Percentiles rank a stretch among this genome's conserved stretches.
phyloP scores from a whole-genome alignment of 2,888 invertebrate genomes.

The Trachelus tabidus region DNA sequence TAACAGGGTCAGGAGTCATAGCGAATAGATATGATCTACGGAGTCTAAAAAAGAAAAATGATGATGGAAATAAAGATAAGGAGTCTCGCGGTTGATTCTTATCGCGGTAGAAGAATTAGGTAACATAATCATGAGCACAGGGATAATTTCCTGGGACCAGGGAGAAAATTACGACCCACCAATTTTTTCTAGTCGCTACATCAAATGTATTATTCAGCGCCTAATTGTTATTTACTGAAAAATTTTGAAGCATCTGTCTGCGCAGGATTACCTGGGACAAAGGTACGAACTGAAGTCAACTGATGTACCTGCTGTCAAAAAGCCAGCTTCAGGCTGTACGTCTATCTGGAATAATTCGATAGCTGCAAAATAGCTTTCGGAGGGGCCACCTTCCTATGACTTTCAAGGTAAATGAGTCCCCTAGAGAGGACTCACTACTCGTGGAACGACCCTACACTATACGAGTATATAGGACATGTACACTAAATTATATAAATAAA shows the following conservation, averaged over 20 bases:
- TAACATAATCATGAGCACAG: neutral
- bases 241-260: neutral
- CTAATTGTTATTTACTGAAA: neutral
- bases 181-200: neutral
- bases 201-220: neutral
- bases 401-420: no score
- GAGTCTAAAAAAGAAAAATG: no score
- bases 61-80: no score
- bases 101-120: neutral
- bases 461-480: neutral
- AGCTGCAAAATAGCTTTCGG: neutral
- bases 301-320: neutral
- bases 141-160: neutral
- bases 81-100: no score
- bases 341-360: no score
- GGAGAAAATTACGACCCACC: neutral
- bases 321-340: neutral
- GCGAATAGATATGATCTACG: no score
- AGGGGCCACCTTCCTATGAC: no score
- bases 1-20: no score
- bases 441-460: neutral
- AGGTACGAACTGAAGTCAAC: neutral
- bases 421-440: neutral
- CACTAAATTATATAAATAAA: neutral
- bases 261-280: neutral